phyloP scores from a whole-genome alignment of 2,888 invertebrate genomes.

The Pyrrhosoma nymphula region DNA sequence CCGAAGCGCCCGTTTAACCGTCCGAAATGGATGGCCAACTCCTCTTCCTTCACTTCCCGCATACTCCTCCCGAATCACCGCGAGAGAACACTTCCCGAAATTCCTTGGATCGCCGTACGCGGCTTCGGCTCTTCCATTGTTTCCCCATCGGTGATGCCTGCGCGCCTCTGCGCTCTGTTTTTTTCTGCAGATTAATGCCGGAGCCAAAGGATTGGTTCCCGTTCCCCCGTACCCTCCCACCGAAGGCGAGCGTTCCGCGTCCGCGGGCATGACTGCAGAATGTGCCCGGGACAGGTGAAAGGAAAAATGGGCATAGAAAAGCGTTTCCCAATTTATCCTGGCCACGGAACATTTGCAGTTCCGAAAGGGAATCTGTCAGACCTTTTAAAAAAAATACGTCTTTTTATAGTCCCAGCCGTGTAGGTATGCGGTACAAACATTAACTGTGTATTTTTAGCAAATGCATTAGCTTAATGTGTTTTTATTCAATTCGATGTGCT shows the following conservation, averaged over 20 bases:
- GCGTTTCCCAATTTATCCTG: not conserved
- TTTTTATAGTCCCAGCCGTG: not conserved
- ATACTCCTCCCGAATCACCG: not conserved
- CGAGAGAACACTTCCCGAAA: not conserved
- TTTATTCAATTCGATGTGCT: too few species aligned
- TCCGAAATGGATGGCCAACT: conserved; percentile 55
- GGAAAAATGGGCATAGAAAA: not conserved
- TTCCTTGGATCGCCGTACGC: not conserved
- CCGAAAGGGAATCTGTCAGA: not conserved
- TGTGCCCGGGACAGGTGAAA: not conserved
- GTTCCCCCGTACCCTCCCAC: not conserved
- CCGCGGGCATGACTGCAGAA: conserved; percentile 17
- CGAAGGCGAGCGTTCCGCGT: conserved; percentile 19
- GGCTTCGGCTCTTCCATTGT: not conserved
- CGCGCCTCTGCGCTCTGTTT: not conserved
- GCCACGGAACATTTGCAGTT: not conserved
- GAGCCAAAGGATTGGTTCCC: conserved; percentile 60
- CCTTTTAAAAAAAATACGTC: not conserved
- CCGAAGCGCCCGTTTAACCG: conserved; percentile 16
- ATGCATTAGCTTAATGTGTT: too few species aligned
- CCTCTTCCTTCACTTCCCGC: not conserved
- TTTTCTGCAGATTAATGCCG: conserved; percentile 53
- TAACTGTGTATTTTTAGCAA: too few species aligned
- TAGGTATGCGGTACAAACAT: too few species aligned
- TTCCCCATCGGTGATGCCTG: conserved; percentile 7